A percentile compares a stretch with the other conserved stretches of the same genome.
Evolutionary conservation across 2,797 vertebrate genomes (phyloP).

Genomic region (Syngnathus acus): DNA sequence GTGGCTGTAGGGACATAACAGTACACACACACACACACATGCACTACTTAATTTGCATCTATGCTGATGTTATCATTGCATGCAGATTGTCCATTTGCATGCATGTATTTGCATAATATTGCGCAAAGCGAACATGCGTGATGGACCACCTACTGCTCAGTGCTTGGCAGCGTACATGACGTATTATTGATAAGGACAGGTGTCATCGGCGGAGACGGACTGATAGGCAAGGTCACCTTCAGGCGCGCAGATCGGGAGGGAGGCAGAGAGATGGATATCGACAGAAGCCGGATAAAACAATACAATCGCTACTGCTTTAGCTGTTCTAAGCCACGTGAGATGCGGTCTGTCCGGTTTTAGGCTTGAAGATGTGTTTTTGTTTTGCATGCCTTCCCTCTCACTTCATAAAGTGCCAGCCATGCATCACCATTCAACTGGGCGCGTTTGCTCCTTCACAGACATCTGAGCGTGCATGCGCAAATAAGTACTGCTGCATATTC

Average conservation of each 20-base stretch:
- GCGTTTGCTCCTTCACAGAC: neutral
- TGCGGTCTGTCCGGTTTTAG: conserved; percentile 4
- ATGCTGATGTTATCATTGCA: neutral
- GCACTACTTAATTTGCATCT: neutral
- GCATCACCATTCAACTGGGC: neutral
- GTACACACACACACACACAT: neutral
- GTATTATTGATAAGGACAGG: neutral
- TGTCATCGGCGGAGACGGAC: neutral
- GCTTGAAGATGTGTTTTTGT: neutral
- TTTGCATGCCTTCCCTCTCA: neutral
- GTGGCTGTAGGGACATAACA: neutral
- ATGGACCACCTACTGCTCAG: neutral
- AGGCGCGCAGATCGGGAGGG: neutral
- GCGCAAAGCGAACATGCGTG: neutral
- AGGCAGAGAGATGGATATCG: neutral
- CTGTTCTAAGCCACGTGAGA: neutral
- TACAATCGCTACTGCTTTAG: neutral
- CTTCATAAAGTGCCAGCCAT: neutral
- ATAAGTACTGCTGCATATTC: neutral
- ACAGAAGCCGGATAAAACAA: neutral
- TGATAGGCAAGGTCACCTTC: conserved; percentile 9
- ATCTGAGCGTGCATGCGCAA: neutral
- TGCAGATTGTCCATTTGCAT: conserved; percentile 1
- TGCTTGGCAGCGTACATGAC: neutral
- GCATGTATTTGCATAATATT: conserved; percentile 3